phyloP scores from a whole-genome alignment of 2,888 invertebrate species.

The Therioaphis trifolii region DNA sequence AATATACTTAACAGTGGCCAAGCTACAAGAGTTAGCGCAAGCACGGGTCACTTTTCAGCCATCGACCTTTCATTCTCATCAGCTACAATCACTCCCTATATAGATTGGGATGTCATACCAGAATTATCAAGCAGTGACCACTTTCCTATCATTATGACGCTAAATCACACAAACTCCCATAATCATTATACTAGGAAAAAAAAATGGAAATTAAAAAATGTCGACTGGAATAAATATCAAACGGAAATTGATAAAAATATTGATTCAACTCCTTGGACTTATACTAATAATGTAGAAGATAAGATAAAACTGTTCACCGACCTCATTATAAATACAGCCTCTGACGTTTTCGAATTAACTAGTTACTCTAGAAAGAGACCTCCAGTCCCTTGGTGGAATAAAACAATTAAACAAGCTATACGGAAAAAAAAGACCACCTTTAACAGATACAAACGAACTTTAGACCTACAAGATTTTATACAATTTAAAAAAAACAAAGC shows the following conservation, averaged over 20 bases:
- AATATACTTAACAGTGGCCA: conserved; percentile 35
- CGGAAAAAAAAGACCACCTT: too few relatives aligned
- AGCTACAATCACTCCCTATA: too few relatives aligned
- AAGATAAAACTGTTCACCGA: conserved; percentile 6
- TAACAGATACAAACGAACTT: too few relatives aligned
- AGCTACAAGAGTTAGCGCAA: conserved; percentile 25
- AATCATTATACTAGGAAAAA: not conserved
- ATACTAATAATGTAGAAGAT: conserved; percentile 9
- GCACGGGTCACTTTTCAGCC: conserved; percentile 22
- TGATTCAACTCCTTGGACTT: not conserved
- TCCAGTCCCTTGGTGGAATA: conserved; percentile 22
- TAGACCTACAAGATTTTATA: too few relatives aligned
- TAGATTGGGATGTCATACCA: conserved; percentile 36
- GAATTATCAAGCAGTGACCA: conserved; percentile 27
- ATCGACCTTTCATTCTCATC: conserved; percentile 29
- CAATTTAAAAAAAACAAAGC: too few relatives aligned
- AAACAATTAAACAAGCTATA: not conserved
- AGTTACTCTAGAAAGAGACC: not conserved
- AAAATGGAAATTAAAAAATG: too few relatives aligned
- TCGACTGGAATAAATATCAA: too few relatives aligned
- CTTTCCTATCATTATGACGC: conserved; percentile 19
- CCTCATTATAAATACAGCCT: conserved; percentile 17
- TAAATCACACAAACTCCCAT: conserved; percentile 18
- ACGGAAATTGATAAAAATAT: conserved; percentile 4
- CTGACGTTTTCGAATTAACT: not conserved